These are phyloP conservation scores for Pangasius larnaudii DNA, from an alignment of 2,797 vertebrate genomes.

Conservation along the genomic window DNA sequence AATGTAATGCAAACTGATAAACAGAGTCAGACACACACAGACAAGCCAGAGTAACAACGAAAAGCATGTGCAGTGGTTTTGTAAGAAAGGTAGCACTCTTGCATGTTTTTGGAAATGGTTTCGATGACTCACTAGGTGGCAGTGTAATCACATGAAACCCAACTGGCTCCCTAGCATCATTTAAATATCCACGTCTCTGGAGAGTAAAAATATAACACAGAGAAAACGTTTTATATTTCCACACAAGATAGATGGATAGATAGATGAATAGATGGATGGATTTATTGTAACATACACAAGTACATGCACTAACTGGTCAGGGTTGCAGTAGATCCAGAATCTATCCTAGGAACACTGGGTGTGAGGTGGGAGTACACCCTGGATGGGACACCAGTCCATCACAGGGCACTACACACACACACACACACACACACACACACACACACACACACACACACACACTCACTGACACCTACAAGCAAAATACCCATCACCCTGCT, in stretches of 20 bases:
- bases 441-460: background rate
- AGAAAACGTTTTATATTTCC: background rate
- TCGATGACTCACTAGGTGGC: conserved; percentile 37
- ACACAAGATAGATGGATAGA: background rate
- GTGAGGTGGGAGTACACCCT: background rate
- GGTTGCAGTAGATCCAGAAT: background rate
- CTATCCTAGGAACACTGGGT: background rate
- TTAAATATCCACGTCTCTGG: background rate
- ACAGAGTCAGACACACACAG: background rate
- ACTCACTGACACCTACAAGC: background rate
- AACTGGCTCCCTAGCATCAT: background rate
- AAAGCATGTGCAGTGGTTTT: background rate
- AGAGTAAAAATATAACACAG: background rate
- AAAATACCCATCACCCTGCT: background rate
- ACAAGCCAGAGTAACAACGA: background rate
- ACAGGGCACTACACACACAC: no score
- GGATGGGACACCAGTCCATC: no score
- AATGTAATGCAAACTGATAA: no score
- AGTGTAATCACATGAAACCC: conserved; percentile 36
- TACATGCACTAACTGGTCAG: background rate
- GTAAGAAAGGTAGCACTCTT: background rate
- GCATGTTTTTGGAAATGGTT: background rate
- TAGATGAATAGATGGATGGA: no score
- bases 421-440: no score
- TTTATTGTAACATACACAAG: background rate